Percentiles rank a stretch among this genome's conserved stretches.
Conservation (phyloP, 1,140 invertebrate species). For the Drosophila nigromelanica region DNA sequence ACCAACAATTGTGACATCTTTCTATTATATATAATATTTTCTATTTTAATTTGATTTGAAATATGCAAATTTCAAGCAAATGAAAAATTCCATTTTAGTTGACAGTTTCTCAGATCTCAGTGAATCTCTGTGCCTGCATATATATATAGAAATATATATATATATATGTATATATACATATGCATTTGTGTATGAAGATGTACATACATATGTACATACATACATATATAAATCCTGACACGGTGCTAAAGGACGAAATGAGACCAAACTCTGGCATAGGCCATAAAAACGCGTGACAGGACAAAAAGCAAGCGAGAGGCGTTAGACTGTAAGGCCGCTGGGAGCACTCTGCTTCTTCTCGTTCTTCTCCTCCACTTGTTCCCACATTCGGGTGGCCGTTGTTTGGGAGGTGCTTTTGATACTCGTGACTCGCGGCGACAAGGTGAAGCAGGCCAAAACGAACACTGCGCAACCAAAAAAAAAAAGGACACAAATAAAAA, state of each 20-base stretch:
- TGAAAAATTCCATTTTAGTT: conserved; percentile 31
- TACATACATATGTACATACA: neutral
- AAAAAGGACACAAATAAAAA: conserved; percentile 29
- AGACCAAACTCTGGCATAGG: conserved; percentile 35
- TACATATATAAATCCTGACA: conserved; percentile 21
- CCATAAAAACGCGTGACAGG: conserved; percentile 66
- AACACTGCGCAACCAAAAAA: conserved; percentile 64
- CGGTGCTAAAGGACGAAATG: conserved; percentile 28
- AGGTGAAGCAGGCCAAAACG: conserved; percentile 46
- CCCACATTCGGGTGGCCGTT: conserved; percentile 26
- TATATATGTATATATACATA: neutral
- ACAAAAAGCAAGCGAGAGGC: conserved; percentile 61
- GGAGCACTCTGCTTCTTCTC: neutral
- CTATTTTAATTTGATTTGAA: conserved; percentile 1
- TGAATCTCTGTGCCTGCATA: neutral
- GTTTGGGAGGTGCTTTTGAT: conserved; percentile 12
- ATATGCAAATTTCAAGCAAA: conserved; percentile 16
- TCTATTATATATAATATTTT: neutral
- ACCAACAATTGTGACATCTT: neutral
- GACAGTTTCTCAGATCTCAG: conserved; percentile 33
- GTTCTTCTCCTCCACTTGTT: neutral
- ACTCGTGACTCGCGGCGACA: conserved; percentile 20
- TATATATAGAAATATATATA: neutral
- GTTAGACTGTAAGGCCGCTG: conserved; percentile 30
- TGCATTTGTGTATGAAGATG: neutral